Conservation (phyloP, 1,140 invertebrate genomes). For the Procambarus clarkii region DNA sequence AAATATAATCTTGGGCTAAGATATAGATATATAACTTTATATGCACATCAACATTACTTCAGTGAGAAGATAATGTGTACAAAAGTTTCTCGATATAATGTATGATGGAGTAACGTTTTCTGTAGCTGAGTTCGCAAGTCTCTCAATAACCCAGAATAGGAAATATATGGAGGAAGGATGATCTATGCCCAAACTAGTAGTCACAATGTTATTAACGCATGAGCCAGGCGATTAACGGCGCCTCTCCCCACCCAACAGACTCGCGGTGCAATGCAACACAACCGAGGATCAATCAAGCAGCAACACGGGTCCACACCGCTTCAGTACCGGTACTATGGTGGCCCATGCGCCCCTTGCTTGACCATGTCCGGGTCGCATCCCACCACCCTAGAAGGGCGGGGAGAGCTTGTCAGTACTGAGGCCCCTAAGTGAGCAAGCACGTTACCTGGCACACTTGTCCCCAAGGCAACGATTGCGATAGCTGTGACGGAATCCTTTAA, state of each 20-base stretch:
- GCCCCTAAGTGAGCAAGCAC: neutral
- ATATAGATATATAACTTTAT: no score
- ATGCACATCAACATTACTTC: no score
- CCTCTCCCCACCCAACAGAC: neutral
- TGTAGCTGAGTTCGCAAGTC: neutral
- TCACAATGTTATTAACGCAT: neutral
- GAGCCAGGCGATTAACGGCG: neutral
- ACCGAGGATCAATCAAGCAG: neutral
- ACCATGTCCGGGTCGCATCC: neutral
- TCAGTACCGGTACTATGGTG: neutral
- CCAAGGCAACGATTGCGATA: slow-evolving; percentile 95
- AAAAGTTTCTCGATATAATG: no score
- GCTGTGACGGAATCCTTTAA: slow-evolving; percentile 97
- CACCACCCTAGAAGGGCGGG: neutral
- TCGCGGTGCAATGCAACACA: neutral
- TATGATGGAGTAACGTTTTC: neutral
- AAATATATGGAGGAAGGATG: neutral
- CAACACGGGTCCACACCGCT: neutral
- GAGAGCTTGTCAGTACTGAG: neutral
- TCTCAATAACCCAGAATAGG: neutral
- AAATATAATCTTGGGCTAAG: no score
- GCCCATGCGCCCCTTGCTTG: neutral
- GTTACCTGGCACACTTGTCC: slow-evolving; percentile 96
- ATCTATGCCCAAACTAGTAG: slow-evolving; percentile 6
- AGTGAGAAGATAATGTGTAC: no score